These are phyloP conservation scores for Harmothoe impar DNA, from an alignment of 2,888 invertebrate species.

Conservation along the genomic window DNA sequence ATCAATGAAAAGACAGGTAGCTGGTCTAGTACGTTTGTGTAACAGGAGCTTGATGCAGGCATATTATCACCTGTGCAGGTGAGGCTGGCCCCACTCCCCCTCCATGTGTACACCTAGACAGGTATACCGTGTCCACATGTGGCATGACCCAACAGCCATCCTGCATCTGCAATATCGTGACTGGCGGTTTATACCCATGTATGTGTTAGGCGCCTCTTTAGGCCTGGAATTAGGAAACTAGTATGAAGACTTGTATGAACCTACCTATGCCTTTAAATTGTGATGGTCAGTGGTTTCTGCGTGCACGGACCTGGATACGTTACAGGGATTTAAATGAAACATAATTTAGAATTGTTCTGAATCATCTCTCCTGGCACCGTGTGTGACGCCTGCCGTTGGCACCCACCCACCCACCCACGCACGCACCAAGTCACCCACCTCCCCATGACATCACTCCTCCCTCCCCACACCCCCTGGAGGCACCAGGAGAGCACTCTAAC, in stretches of 20 bases:
- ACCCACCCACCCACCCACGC: neutral
- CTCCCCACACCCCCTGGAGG: neutral
- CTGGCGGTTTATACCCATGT: too few relatives aligned
- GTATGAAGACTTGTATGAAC: too few relatives aligned
- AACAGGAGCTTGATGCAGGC: neutral
- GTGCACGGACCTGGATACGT: too few relatives aligned
- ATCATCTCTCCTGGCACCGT: neutral
- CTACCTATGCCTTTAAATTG: too few relatives aligned
- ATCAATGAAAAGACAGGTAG: conserved; percentile 37
- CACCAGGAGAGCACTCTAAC: neutral
- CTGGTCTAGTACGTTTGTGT: neutral
- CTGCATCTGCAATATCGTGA: too few relatives aligned
- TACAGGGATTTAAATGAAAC: too few relatives aligned
- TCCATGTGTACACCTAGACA: too few relatives aligned
- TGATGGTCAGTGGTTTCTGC: too few relatives aligned
- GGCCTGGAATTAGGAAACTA: too few relatives aligned
- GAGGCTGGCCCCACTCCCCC: neutral
- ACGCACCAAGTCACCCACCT: neutral
- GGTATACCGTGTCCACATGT: neutral
- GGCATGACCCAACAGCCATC: neutral
- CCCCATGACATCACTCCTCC: neutral
- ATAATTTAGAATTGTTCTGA: neutral
- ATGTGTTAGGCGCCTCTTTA: too few relatives aligned
- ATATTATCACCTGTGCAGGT: conserved; percentile 8
- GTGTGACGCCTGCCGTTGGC: neutral